Evolutionary conservation across 2,888 invertebrate species (phyloP).

Genomic region (Cryptophagus acutangulus): DNA sequence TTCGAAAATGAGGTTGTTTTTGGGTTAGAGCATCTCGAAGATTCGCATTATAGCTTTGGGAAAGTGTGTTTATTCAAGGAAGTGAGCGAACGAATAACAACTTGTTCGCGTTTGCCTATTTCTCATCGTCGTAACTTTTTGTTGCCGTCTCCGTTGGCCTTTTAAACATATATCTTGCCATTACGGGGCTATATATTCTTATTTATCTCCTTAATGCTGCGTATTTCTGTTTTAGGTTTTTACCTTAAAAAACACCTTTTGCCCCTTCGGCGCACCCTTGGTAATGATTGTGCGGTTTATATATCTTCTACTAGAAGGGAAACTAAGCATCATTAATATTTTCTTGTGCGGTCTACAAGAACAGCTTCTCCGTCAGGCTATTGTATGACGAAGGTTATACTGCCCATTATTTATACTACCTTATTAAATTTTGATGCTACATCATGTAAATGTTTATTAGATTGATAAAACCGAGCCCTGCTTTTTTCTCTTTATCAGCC

Average conservation of each 20-base stretch:
- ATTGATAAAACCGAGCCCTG: conserved; percentile 6
- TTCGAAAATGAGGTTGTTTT: no score
- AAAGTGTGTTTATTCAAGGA: conserved; percentile 8
- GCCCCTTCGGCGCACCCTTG: no score
- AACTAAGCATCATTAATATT: conserved; percentile 29
- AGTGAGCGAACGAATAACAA: no score
- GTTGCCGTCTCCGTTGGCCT: conserved; percentile 26
- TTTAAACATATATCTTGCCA: conserved; percentile 39
- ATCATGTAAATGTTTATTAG: conserved; percentile 16
- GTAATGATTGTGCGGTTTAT: conserved; percentile 32
- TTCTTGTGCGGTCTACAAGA: conserved; percentile 20
- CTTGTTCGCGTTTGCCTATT: conserved; percentile 21
- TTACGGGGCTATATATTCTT: conserved; percentile 40
- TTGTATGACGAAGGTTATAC: conserved; percentile 25
- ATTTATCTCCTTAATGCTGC: conserved; percentile 37
- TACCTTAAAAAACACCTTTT: conserved; percentile 29
- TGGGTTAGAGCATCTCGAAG: no score
- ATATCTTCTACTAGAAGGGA: conserved; percentile 21
- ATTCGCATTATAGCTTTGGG: no score
- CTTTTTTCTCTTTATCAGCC: no score
- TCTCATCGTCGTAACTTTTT: conserved; percentile 23
- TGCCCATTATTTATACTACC: conserved; percentile 17
- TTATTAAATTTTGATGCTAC: conserved; percentile 22
- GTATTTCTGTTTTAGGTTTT: conserved; percentile 28
- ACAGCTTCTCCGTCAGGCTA: conserved; percentile 24